phyloP scores from a whole-genome alignment of 2,888 invertebrate genomes.

The Caenorhabditis becei region DNA sequence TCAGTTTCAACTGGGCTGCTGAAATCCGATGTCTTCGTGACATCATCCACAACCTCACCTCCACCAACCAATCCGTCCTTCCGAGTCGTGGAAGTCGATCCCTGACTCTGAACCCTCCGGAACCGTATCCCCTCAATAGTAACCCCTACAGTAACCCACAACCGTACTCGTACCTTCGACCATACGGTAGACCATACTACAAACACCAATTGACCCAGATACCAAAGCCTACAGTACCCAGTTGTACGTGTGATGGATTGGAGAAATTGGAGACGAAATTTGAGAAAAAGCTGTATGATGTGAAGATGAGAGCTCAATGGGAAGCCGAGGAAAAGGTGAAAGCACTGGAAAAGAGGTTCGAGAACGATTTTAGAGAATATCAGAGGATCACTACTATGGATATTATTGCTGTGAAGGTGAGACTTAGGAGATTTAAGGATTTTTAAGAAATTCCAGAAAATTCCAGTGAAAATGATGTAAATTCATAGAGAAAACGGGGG shows the following conservation, averaged over 20 bases:
- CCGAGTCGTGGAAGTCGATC: constrained; percentile 24
- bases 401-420: constrained; percentile 57
- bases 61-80: not conserved
- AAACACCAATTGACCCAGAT: not conserved
- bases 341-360: constrained; percentile 29
- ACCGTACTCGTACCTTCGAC: constrained; percentile 26
- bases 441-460: no score
- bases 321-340: constrained; percentile 39
- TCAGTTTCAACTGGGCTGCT: constrained; percentile 58
- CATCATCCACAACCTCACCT: not conserved
- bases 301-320: constrained; percentile 40
- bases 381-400: constrained; percentile 58
- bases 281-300: constrained; percentile 55
- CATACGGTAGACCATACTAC: constrained; percentile 24
- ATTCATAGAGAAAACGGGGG: no score
- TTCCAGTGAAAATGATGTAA: no score
- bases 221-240: not conserved
- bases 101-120: not conserved
- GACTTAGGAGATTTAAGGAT: not conserved
- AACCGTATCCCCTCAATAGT: not conserved
- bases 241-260: constrained; percentile 27
- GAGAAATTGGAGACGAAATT: constrained; percentile 32
- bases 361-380: constrained; percentile 47
- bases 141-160: no score
- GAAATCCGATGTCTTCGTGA: constrained; percentile 63